A percentile compares a stretch with the other conserved stretches of the same genome.
These are phyloP conservation scores for Apis florea DNA, from an alignment of 1,140 invertebrate species.

Conservation along the genomic window DNA sequence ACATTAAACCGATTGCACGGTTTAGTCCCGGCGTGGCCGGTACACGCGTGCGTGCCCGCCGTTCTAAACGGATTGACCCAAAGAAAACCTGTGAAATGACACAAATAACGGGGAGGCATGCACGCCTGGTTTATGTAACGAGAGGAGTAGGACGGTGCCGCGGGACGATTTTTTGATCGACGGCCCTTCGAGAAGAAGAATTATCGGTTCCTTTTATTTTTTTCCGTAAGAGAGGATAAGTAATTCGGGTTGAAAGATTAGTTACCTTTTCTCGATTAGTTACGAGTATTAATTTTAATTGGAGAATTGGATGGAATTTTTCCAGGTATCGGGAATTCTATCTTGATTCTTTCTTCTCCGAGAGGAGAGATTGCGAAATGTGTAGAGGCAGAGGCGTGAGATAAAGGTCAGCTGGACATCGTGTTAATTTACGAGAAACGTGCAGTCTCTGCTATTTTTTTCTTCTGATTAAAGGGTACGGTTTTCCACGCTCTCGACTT, in stretches of 20 bases:
- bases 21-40: background rate
- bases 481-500: background rate
- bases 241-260: too few relatives aligned
- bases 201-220: too few relatives aligned
- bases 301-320: too few relatives aligned
- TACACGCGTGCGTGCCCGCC: conserved; percentile 40
- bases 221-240: too few relatives aligned
- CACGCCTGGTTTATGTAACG: conserved; percentile 66
- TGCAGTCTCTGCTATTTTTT: conserved; percentile 2
- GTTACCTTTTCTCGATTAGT: too few relatives aligned
- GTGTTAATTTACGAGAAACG: conserved; percentile 29
- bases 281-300: too few relatives aligned
- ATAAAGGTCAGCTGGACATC: conserved; percentile 32
- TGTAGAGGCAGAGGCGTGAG: background rate
- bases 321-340: too few relatives aligned
- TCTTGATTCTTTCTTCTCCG: too few relatives aligned
- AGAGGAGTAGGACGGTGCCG: too few relatives aligned
- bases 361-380: conserved; percentile 17
- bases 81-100: conserved; percentile 80
- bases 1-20: conserved; percentile 42
- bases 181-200: too few relatives aligned
- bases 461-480: conserved; percentile 19
- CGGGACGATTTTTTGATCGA: too few relatives aligned
- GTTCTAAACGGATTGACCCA: conserved; percentile 80
- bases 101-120: conserved; percentile 75